Evolutionary conservation across 1,140 invertebrate genomes (phyloP), one percentile per base, ranked within the genome.

Genomic region (Bemisia tabaci): DNA sequence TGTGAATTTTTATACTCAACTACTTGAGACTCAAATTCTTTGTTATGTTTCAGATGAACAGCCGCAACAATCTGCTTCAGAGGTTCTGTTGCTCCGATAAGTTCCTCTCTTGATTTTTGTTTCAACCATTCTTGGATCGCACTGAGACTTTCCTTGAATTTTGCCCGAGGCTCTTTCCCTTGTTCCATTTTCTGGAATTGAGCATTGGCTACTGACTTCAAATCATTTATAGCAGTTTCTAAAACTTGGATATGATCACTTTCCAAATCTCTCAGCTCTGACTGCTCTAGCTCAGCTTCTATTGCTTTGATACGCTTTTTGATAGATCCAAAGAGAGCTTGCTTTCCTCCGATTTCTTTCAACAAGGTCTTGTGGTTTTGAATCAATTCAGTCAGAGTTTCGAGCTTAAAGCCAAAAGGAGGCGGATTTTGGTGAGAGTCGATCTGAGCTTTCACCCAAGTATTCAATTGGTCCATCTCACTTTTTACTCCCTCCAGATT

Each of bases 301-400:
- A 96, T 87, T 64, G 88, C 89, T 59, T 86, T 84, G 2, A 94
- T 83, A 61, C 91, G 87, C 75, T 91, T 91, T 70, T 89, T 86
- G 11, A 95, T 76, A 1, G 87, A 88, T 69, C 92, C 88, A 58
- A 92, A 85, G 5, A 92, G 79, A 1, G 90, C 83, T 72, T 89
- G 86, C 75, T 94, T 93, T 5, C 85, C 85, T 73, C 94, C 90
- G 11, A 89, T 84, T 75, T 95, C 92, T 77, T 92, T 92, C 26
- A 90, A 75, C 63, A 91, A 78, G 48, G 83, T 83, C 81, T 89
- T 89, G 2, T 89, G 75, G 68, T 85, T 78, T 69, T 88, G 83
- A 60, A 89, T 81, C 66, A 83, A 81, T 67, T 88, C 86, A 73
- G 91, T 88, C 0, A 85, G 85, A 70, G 83, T 83, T 73, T 87